Conservation (phyloP, 2,113 vertebrate species). For the Sclerurus mexicanus region DNA sequence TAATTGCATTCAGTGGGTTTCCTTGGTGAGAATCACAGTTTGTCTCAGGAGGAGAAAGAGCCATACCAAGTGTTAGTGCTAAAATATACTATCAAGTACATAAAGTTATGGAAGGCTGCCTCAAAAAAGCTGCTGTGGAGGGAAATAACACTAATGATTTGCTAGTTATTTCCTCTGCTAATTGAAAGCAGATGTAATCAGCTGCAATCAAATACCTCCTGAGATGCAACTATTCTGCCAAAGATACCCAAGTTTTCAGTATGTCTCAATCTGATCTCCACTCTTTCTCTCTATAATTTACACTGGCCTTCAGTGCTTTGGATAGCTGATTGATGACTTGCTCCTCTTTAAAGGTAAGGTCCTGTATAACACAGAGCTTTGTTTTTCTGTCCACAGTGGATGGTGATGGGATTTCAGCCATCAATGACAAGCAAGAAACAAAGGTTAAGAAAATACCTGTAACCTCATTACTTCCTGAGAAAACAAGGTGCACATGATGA, state of each 20-base stretch:
- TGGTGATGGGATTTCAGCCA: neutral
- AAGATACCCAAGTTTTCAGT: neutral
- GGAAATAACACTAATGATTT: constrained; percentile 3
- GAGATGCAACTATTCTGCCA: neutral
- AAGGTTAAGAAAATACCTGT: constrained; percentile 43
- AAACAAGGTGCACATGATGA: neutral
- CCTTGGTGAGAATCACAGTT: neutral
- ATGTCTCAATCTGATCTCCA: neutral
- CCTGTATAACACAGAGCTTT: neutral
- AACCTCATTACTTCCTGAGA: constrained; percentile 10
- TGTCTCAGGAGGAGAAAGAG: neutral
- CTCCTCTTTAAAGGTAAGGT: neutral
- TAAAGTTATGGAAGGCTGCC: neutral
- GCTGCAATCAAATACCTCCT: neutral
- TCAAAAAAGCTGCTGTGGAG: neutral
- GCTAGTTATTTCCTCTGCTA: neutral
- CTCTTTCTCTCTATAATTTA: neutral
- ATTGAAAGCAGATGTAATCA: constrained; percentile 28
- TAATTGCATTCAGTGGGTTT: neutral
- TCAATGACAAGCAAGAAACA: constrained; percentile 23
- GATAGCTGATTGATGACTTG: neutral
- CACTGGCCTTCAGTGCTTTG: neutral
- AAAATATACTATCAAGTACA: constrained; percentile 28
- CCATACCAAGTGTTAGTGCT: neutral
- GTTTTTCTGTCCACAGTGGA: neutral